Conservation (phyloP, 2,888 invertebrate species). For the Eilema depressum region DNA sequence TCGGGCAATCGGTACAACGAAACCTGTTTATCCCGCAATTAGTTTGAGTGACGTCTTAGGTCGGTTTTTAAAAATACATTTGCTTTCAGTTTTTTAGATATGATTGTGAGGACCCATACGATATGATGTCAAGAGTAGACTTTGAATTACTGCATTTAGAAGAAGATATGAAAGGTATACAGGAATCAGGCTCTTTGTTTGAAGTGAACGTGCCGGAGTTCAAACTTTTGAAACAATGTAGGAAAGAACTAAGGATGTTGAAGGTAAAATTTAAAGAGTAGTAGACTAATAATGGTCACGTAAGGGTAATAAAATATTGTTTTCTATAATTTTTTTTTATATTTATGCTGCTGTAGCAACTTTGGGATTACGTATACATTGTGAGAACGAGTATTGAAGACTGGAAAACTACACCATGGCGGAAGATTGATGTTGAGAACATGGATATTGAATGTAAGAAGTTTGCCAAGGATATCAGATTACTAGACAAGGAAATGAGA, state of each 20-base stretch:
- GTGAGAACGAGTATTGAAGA: conserved; percentile 97
- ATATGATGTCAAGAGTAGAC: conserved; percentile 92
- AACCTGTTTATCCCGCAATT: too few relatives aligned
- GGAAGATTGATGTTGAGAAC: conserved; percentile 98
- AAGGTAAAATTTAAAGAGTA: conserved; percentile 88
- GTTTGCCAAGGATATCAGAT: conserved; percentile 97
- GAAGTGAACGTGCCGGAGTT: conserved; percentile 98
- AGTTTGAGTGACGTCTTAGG: too few relatives aligned
- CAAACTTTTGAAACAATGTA: conserved; percentile 95
- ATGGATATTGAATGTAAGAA: conserved; percentile 99
- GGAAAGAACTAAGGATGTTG: conserved; percentile 95
- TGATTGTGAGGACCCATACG: conserved; percentile 91
- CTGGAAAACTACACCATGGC: conserved; percentile 99
- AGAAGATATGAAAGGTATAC: conserved; percentile 94
- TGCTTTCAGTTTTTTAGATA: conserved; percentile 89
- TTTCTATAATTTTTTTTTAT: not conserved
- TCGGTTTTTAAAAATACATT: not conserved
- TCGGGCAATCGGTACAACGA: too few relatives aligned
- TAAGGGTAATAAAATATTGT: not conserved
- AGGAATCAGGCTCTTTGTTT: conserved; percentile 96
- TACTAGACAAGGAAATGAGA: conserved; percentile 98
- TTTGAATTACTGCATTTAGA: conserved; percentile 93
- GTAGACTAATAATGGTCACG: not conserved
- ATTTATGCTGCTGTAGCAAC: conserved; percentile 87
- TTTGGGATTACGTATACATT: conserved; percentile 98